A percentile compares a stretch with the other conserved stretches of the same genome.
Evolutionary conservation across 2,113 vertebrate species (phyloP).

Genomic region (Shinisaurus crocodilurus): DNA sequence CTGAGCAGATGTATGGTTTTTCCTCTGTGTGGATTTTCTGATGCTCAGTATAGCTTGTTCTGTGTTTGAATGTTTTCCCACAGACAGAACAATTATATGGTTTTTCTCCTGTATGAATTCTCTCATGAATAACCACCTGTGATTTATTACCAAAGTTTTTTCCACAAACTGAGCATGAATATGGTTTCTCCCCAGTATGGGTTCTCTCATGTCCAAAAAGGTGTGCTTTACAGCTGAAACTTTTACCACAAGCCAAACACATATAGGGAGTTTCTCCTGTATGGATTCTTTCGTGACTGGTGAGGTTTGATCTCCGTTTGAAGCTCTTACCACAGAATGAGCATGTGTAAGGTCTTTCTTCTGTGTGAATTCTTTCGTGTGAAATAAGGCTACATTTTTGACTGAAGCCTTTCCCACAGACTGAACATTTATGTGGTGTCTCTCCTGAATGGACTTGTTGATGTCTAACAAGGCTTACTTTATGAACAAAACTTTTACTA

Average conservation of each 20-base stretch:
- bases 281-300: slow-evolving; percentile 60
- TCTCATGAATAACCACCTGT: slow-evolving; percentile 63
- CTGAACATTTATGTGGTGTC: slow-evolving; percentile 55
- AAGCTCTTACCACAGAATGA: slow-evolving; percentile 67
- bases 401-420: slow-evolving; percentile 67
- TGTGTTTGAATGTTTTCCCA: slow-evolving; percentile 59
- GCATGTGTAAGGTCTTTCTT: slow-evolving; percentile 63
- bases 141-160: slow-evolving; percentile 67
- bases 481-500: slow-evolving; percentile 62
- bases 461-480: slow-evolving; percentile 62
- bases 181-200: slow-evolving; percentile 51
- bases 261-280: slow-evolving; percentile 57
- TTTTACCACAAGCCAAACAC: slow-evolving; percentile 61
- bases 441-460: slow-evolving; percentile 61
- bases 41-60: slow-evolving; percentile 21
- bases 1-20: slow-evolving; percentile 42
- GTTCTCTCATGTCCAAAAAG: slow-evolving; percentile 58
- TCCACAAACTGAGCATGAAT: slow-evolving; percentile 57
- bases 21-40: slow-evolving; percentile 15
- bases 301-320: slow-evolving; percentile 52
- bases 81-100: slow-evolving; percentile 48
- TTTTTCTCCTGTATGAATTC: slow-evolving; percentile 67
- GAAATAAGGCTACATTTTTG: slow-evolving; percentile 59
- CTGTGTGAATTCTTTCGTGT: slow-evolving; percentile 61
- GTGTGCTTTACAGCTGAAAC: slow-evolving; percentile 55